Percentiles rank a stretch among this genome's conserved stretches.
Evolutionary conservation across 2,888 invertebrate genomes (phyloP).

Genomic region (Perdita meconis): DNA sequence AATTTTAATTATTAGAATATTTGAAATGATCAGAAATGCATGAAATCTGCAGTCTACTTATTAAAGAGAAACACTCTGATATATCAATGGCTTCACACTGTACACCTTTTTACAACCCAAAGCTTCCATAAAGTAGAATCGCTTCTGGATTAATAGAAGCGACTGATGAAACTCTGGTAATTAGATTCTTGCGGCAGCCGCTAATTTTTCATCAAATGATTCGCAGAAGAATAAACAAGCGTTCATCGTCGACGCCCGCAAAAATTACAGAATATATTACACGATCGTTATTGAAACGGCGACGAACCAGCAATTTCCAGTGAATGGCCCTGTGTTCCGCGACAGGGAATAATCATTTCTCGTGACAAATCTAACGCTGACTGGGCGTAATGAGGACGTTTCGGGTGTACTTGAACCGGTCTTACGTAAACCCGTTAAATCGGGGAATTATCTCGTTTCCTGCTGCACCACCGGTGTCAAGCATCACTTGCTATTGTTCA

Average conservation of each 20-base stretch:
- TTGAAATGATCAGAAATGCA: too few relatives aligned
- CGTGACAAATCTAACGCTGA: slow-evolving; percentile 32
- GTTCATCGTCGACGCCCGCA: not conserved
- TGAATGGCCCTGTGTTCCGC: not conserved
- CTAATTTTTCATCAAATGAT: too few relatives aligned
- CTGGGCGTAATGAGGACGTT: slow-evolving; percentile 20
- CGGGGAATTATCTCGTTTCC: slow-evolving; percentile 58
- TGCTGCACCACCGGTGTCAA: slow-evolving; percentile 24
- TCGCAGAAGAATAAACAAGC: too few relatives aligned
- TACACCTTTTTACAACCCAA: too few relatives aligned
- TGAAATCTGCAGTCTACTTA: too few relatives aligned
- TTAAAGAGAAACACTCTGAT: too few relatives aligned
- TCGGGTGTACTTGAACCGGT: slow-evolving; percentile 12
- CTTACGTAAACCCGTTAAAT: slow-evolving; percentile 45
- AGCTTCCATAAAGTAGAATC: too few relatives aligned
- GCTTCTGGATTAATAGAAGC: too few relatives aligned
- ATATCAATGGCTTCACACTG: too few relatives aligned
- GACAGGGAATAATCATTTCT: slow-evolving; percentile 19
- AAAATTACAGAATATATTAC: not conserved
- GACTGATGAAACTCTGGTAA: too few relatives aligned
- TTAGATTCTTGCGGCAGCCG: too few relatives aligned
- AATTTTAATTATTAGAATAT: too few relatives aligned
- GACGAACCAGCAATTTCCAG: slow-evolving; percentile 10
- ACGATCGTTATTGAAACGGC: not conserved
- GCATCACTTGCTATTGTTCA: slow-evolving; percentile 25